Evolutionary conservation across 2,113 vertebrate genomes (phyloP).

Genomic region (Labrus mixtus): DNA sequence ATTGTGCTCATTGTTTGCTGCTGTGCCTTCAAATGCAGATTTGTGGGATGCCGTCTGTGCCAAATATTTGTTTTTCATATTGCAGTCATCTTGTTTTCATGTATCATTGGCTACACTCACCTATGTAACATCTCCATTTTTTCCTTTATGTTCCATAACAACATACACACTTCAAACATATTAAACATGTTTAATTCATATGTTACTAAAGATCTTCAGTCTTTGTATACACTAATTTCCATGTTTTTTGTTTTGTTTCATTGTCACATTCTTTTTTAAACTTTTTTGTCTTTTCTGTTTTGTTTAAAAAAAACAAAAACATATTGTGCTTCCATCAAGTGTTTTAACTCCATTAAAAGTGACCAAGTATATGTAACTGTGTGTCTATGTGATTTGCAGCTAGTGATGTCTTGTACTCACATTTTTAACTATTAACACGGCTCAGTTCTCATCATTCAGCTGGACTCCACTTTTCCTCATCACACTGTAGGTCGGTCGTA

Average conservation of each 20-base stretch:
- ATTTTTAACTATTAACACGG: slow-evolving; percentile 22
- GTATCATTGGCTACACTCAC: slow-evolving; percentile 6
- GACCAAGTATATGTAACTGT: slow-evolving; percentile 46
- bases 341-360: slow-evolving; percentile 68
- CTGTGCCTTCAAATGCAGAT: slow-evolving; percentile 14
- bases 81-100: slow-evolving; percentile 3
- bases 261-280: slow-evolving; percentile 4
- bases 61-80: slow-evolving; percentile 35
- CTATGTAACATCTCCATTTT: slow-evolving; percentile 19
- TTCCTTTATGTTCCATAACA: slow-evolving; percentile 35
- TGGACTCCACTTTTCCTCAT: background rate
- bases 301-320: slow-evolving; percentile 31
- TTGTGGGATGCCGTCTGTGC: slow-evolving; percentile 16
- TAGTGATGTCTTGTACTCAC: slow-evolving; percentile 11
- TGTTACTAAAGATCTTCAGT: slow-evolving; percentile 5
- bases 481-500: slow-evolving; percentile 17
- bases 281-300: slow-evolving; percentile 26
- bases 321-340: slow-evolving; percentile 28
- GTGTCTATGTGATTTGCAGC: slow-evolving; percentile 52
- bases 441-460: background rate
- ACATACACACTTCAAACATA: slow-evolving; percentile 15
- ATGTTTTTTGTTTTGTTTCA: slow-evolving; percentile 24
- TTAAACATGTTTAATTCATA: slow-evolving; percentile 16
- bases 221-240: slow-evolving; percentile 32
- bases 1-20: background rate